Evolutionary conservation across 2,888 invertebrate genomes (phyloP), one percentile per base, ranked within the genome.

Genomic region (Rhingia rostrata): DNA sequence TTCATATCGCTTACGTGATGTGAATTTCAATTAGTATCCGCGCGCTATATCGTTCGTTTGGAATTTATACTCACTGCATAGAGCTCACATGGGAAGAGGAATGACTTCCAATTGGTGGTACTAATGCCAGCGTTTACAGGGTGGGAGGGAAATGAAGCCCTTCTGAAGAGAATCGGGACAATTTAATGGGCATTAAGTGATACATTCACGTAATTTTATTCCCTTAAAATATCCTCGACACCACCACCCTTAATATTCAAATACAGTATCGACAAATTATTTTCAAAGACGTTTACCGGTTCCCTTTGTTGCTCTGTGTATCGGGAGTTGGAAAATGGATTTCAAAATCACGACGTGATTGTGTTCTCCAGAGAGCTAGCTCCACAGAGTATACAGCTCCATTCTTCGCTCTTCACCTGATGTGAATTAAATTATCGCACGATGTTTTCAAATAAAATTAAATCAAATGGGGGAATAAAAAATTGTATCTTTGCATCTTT

Each of bases 361-460:
- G 72, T 78, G 72, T 64, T 66, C 32, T 5, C 47, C 60, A 33
- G 45, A 3, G 10, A 60, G 10, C 41, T 22, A 7, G 53, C 6
- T 4, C 30, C 6, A 32, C 41, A 41, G 45, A 9, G n/a, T n/a
- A 39, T 39, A 49, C 22, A 80, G 61, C 43, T 73, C 74, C 66
- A 64, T 82, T 84, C 63, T 67, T 78, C 79, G 22, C 22, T 60
- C 33, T 43, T 79, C 69, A 75, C 74, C 84, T 84, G 84, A 84
- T 84, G 84, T 84, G 84, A 84, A 84, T 84, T 80, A 84, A 80
- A 84, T 84, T 84, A 84, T 84, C 75, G 84, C 74, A 80, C 84
- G 79, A 84, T 84, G 83, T 84, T 79, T 84, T 84, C 83, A 70
- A 84, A 84, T 84, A 79, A 84, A 84, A 84, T 84, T 74, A 84